Conservation (phyloP, 2,797 vertebrate genomes). For the Sibirionetta formosa region DNA sequence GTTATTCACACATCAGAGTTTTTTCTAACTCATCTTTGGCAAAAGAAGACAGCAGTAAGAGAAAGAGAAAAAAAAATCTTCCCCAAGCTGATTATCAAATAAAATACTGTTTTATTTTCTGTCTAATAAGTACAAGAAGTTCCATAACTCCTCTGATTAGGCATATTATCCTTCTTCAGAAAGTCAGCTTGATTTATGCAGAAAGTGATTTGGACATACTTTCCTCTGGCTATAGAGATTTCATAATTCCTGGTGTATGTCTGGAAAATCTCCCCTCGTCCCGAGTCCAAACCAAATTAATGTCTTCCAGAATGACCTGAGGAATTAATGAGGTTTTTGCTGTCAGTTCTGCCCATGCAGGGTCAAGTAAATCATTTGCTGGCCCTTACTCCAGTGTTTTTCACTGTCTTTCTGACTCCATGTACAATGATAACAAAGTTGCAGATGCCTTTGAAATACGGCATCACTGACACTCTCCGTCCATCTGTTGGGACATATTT, state of each 20-base stretch:
- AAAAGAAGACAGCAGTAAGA: slow-evolving; percentile 84
- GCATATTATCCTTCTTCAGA: slow-evolving; percentile 91
- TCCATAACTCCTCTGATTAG: slow-evolving; percentile 92
- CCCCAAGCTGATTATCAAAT: slow-evolving; percentile 90
- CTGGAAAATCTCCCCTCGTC: slow-evolving; percentile 95
- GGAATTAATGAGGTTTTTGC: slow-evolving; percentile 98
- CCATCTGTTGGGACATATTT: slow-evolving; percentile 92
- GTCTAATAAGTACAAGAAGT: slow-evolving; percentile 96
- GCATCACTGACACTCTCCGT: slow-evolving; percentile 92
- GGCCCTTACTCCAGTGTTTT: slow-evolving; percentile 84
- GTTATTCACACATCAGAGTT: slow-evolving; percentile 80
- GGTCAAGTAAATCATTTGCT: slow-evolving; percentile 98
- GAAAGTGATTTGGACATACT: slow-evolving; percentile 92
- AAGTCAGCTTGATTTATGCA: slow-evolving; percentile 93
- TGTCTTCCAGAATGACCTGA: slow-evolving; percentile 94
- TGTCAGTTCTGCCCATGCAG: slow-evolving; percentile 90
- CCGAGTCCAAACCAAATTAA: slow-evolving; percentile 96
- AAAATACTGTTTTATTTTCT: slow-evolving; percentile 94
- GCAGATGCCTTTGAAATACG: slow-evolving; percentile 93
- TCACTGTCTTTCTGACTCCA: slow-evolving; percentile 86
- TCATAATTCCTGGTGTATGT: slow-evolving; percentile 96
- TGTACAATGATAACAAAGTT: slow-evolving; percentile 90
- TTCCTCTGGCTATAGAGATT: slow-evolving; percentile 90
- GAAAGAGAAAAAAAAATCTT: slow-evolving; percentile 60
- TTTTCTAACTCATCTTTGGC: slow-evolving; percentile 80